Conservation (phyloP, 2,113 vertebrate genomes). For the Hydropotes inermis region DNA sequence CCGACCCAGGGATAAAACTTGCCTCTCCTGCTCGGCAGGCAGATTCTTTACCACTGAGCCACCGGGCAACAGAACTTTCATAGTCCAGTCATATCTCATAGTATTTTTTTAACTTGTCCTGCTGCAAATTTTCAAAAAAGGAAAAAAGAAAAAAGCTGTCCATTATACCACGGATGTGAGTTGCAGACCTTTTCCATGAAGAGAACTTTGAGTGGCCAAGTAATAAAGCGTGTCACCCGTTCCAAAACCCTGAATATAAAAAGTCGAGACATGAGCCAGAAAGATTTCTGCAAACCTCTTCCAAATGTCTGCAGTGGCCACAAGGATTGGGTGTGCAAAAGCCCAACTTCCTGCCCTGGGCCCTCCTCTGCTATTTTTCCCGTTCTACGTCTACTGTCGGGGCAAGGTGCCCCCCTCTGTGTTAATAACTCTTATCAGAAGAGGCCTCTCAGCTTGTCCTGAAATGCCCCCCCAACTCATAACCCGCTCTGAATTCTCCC, state of each 20-base stretch:
- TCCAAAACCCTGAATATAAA: background rate
- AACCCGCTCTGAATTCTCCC: fast-evolving
- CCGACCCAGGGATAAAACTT: background rate
- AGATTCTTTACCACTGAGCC: background rate
- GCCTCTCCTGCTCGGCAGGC: too few species aligned
- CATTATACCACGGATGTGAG: fast-evolving
- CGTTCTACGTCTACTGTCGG: too few species aligned
- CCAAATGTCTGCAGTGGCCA: background rate
- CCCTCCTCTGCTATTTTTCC: background rate
- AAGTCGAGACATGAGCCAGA: fast-evolving
- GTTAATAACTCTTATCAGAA: background rate
- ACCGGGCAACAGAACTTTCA: background rate
- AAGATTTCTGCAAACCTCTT: background rate
- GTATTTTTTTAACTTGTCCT: background rate
- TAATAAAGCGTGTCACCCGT: background rate
- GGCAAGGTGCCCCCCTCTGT: background rate
- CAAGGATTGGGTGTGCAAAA: background rate
- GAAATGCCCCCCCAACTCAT: background rate
- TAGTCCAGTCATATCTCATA: background rate
- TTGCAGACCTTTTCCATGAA: background rate
- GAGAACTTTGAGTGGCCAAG: background rate
- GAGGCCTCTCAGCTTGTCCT: too few species aligned
- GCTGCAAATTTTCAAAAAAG: background rate
- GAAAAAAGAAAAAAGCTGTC: background rate
- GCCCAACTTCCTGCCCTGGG: background rate